A percentile compares a stretch with the other conserved stretches of the same genome.
Evolutionary conservation across 2,797 vertebrate genomes (phyloP).

Genomic region (Echeneis naucrates): DNA sequence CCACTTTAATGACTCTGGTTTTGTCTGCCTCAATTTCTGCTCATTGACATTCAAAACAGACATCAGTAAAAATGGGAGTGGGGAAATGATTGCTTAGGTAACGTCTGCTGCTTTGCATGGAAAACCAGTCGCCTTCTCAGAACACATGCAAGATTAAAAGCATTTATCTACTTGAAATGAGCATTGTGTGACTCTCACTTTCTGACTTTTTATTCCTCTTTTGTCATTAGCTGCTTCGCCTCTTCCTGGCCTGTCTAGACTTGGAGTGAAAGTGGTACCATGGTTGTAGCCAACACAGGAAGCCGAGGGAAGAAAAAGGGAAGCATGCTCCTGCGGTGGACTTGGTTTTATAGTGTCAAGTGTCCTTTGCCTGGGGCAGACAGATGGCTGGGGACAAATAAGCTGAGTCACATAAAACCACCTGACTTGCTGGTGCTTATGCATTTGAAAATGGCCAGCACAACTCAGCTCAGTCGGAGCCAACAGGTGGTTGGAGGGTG

Average conservation of each 20-base stretch:
- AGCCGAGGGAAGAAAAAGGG: constrained; percentile 31
- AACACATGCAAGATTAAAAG: constrained; percentile 31
- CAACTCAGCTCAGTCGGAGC: not conserved
- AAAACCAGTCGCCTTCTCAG: constrained; percentile 65
- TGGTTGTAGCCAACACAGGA: constrained; percentile 61
- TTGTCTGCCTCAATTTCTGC: constrained; percentile 53
- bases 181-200: constrained; percentile 2
- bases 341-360: constrained; percentile 55
- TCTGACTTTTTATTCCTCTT: constrained; percentile 21
- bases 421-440: not conserved
- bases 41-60: constrained; percentile 67
- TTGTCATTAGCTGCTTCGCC: constrained; percentile 56
- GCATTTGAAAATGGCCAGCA: not conserved
- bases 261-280: constrained; percentile 43
- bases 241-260: constrained; percentile 67
- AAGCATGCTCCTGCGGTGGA: constrained; percentile 52
- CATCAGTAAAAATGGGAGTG: constrained; percentile 61
- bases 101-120: constrained; percentile 77
- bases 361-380: constrained; percentile 33
- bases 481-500: not conserved
- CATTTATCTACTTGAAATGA: constrained; percentile 41
- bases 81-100: constrained; percentile 75
- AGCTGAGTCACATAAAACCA: not conserved
- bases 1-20: constrained; percentile 63
- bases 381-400: constrained; percentile 33